A percentile compares a stretch with the other conserved stretches of the same genome.
phyloP scores from a whole-genome alignment of 92 coral and sea anemone species.

The Galaxea fascicularis region DNA sequence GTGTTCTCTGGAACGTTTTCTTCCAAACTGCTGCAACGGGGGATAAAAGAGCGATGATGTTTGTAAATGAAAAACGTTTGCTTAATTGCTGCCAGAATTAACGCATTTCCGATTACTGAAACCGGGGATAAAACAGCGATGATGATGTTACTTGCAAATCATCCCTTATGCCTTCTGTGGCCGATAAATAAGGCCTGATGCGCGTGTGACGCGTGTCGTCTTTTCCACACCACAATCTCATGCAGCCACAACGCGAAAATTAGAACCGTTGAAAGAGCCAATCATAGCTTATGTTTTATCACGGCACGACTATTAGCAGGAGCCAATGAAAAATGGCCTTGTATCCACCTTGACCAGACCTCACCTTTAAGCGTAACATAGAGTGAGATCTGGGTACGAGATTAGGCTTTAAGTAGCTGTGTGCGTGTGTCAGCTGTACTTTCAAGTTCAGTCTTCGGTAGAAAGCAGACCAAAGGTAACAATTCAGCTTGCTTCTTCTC shows the following conservation, averaged over 20 bases:
- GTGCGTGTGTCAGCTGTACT: too few species aligned
- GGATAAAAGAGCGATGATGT: neutral
- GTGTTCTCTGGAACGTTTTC: neutral
- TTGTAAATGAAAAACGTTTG: neutral
- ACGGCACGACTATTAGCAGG: constrained; percentile 11
- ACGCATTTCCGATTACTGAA: constrained; percentile 7
- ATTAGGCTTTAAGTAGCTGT: too few species aligned
- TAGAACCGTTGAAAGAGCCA: neutral
- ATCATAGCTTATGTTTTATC: neutral
- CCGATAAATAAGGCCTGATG: neutral
- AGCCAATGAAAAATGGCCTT: constrained; percentile 8
- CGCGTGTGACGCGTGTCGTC: neutral
- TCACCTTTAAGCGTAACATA: neutral
- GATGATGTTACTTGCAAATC: neutral
- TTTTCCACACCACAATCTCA: neutral
- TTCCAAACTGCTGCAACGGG: neutral
- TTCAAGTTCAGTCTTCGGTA: too few species aligned
- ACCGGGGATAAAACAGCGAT: neutral
- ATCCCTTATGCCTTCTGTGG: neutral
- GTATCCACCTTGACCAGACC: neutral
- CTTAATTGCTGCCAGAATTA: neutral
- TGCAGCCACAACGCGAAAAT: too few species aligned
- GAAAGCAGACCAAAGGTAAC: too few species aligned
- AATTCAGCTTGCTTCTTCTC: too few species aligned
- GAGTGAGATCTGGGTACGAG: too few species aligned